Conservation (phyloP, 2,888 invertebrate species). For the Dilophus febrilis region DNA sequence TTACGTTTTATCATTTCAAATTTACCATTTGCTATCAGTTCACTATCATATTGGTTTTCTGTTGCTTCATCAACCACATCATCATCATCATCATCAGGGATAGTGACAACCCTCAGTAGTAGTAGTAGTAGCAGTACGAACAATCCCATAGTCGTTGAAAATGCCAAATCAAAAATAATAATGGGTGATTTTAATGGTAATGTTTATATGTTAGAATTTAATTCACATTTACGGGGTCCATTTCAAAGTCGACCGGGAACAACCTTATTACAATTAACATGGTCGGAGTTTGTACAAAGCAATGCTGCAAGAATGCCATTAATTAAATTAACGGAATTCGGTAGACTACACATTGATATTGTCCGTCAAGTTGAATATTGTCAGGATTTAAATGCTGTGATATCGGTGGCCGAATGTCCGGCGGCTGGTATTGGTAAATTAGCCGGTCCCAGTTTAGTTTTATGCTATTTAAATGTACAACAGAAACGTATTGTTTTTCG, state of each 20-base stretch:
- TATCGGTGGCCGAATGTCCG: constrained; percentile 47
- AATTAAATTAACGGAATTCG: constrained; percentile 36
- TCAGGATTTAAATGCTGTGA: constrained; percentile 42
- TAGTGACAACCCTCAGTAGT: no score
- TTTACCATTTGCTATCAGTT: constrained; percentile 24
- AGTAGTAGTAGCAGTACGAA: no score
- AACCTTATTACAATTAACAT: constrained; percentile 39
- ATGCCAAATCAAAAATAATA: constrained; percentile 42
- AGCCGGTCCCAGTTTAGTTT: constrained; percentile 33
- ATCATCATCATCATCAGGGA: no score
- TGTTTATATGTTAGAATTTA: constrained; percentile 45
- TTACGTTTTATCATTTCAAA: constrained; percentile 52
- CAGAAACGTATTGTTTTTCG: constrained; percentile 23
- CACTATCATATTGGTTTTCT: constrained; percentile 22
- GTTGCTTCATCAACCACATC: constrained; percentile 13
- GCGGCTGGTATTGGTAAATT: neutral
- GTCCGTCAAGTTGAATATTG: constrained; percentile 55
- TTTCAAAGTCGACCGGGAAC: constrained; percentile 50
- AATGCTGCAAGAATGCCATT: constrained; percentile 31
- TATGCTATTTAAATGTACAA: constrained; percentile 39
- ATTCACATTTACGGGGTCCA: constrained; percentile 44
- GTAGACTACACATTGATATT: constrained; percentile 45
- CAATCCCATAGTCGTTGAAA: no score
- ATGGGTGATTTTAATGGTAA: constrained; percentile 61
- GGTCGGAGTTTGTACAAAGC: constrained; percentile 38